Evolutionary conservation across 2,888 invertebrate species (phyloP).

Genomic region (Stenchaetothrips biformis): DNA sequence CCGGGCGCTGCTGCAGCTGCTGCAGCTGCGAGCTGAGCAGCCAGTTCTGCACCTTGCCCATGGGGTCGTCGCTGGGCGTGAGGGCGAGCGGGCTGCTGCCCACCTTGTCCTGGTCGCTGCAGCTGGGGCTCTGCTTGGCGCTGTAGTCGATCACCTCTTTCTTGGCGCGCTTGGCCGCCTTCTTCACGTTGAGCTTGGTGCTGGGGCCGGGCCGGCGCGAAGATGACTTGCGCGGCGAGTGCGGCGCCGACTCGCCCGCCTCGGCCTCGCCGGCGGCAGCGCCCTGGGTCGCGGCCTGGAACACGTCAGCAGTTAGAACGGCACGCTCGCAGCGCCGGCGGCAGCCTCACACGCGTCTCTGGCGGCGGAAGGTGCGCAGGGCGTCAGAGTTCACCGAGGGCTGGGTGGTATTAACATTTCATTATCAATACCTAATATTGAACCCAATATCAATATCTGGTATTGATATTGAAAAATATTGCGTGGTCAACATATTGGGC

Average conservation of each 20-base stretch:
- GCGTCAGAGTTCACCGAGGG: no score
- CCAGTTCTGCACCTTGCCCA: conserved; percentile 83
- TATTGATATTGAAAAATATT: no score
- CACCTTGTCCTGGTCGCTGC: conserved; percentile 38
- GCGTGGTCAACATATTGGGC: no score
- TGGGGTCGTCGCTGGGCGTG: conserved; percentile 50
- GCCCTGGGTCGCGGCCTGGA: conserved; percentile 40
- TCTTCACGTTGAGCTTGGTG: conserved; percentile 43
- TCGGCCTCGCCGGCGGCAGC: conserved; percentile 34
- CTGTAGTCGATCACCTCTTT: conserved; percentile 78
- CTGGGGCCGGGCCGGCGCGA: conserved; percentile 35
- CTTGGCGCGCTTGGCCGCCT: conserved; percentile 47
- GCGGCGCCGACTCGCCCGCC: conserved; percentile 38
- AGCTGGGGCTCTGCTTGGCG: conserved; percentile 51
- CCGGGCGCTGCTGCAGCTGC: conserved; percentile 27
- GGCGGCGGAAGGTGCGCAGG: no score
- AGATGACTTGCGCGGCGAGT: conserved; percentile 32
- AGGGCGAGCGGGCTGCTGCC: conserved; percentile 38
- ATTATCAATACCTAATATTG: no score
- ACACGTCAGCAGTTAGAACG: background rate
- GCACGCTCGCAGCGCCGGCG: background rate
- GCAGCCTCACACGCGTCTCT: no score
- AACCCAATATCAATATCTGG: no score
- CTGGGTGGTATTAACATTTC: no score
- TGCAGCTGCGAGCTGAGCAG: conserved; percentile 60